Conservation (phyloP, 2,797 vertebrate species). For the Ctenopoma kingsleyae region DNA sequence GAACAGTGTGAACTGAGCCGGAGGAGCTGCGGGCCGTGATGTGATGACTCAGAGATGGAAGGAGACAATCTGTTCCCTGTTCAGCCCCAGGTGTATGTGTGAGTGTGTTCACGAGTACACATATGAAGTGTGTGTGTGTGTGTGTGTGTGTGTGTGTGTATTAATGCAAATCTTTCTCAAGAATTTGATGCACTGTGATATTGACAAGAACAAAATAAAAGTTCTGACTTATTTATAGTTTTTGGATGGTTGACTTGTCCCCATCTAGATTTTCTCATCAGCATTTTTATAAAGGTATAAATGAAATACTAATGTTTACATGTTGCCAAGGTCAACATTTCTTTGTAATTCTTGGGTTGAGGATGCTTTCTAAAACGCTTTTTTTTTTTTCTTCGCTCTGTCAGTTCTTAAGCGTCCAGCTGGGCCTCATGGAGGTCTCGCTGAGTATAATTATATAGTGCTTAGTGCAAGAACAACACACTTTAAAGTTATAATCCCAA, state of each 20-base stretch:
- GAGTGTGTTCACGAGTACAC: constrained; percentile 3
- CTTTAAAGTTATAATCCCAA: not conserved
- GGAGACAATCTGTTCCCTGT: constrained; percentile 59
- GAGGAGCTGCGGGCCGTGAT: constrained; percentile 55
- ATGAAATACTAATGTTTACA: constrained; percentile 5
- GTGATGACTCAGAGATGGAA: constrained; percentile 58
- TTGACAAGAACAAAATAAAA: constrained; percentile 10
- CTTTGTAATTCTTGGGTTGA: not conserved
- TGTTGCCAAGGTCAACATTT: constrained; percentile 1
- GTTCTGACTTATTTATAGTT: constrained; percentile 6
- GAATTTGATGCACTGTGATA: constrained; percentile 15
- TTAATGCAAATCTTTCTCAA: constrained; percentile 33
- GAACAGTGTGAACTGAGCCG: constrained; percentile 40
- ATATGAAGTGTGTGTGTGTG: constrained; percentile 25
- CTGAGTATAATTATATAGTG: not conserved
- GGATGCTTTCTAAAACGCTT: no score
- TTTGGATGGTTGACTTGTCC: not conserved
- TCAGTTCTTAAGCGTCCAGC: not conserved
- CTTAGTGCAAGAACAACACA: not conserved
- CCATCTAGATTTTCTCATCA: not conserved
- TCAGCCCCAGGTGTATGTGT: constrained; percentile 45
- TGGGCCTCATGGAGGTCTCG: not conserved
- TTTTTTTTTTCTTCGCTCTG: not conserved
- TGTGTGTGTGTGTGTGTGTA: constrained; percentile 17
- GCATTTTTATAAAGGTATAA: not conserved